phyloP scores from a whole-genome alignment of 92 coral and sea anemone species.

The Porites rus region DNA sequence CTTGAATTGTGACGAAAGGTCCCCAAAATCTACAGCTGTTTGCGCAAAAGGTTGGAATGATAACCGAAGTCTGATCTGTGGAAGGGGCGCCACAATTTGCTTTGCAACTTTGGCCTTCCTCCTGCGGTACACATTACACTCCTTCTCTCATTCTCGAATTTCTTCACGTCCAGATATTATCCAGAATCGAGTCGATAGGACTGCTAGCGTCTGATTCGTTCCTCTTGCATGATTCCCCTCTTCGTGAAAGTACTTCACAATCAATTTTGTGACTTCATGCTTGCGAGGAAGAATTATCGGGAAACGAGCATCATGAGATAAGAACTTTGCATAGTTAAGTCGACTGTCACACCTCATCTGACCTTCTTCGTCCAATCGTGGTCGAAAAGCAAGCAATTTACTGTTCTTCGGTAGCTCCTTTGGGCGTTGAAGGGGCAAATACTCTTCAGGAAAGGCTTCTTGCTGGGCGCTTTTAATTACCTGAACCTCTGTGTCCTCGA shows the following conservation, averaged over 20 bases:
- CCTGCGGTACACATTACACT: background rate
- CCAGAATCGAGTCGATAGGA: too few species aligned
- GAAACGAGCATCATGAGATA: slow-evolving; percentile 40
- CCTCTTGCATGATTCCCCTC: slow-evolving; percentile 50
- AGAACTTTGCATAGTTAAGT: slow-evolving; percentile 27
- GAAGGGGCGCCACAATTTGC: too few species aligned
- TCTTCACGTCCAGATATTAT: too few species aligned
- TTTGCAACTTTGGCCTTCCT: background rate
- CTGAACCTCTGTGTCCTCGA: slow-evolving; percentile 4
- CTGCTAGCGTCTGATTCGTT: slow-evolving; percentile 22
- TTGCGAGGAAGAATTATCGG: slow-evolving; percentile 53
- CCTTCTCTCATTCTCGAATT: too few species aligned
- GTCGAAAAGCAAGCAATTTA: slow-evolving; percentile 25
- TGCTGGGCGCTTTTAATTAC: slow-evolving; percentile 39
- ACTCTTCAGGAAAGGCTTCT: slow-evolving; percentile 46
- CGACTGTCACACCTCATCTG: slow-evolving; percentile 52
- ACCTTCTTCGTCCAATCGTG: slow-evolving; percentile 62
- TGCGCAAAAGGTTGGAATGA: too few species aligned
- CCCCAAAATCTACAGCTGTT: too few species aligned
- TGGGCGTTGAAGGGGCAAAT: background rate
- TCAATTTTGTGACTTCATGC: background rate
- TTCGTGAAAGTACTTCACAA: slow-evolving; percentile 11
- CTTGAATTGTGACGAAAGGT: background rate
- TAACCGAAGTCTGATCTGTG: too few species aligned
- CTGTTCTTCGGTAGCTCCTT: slow-evolving; percentile 41